A percentile compares a stretch with the other conserved stretches of the same genome.
phyloP scores from a whole-genome alignment of 2,888 invertebrate genomes.

The Thymelicus acteon region DNA sequence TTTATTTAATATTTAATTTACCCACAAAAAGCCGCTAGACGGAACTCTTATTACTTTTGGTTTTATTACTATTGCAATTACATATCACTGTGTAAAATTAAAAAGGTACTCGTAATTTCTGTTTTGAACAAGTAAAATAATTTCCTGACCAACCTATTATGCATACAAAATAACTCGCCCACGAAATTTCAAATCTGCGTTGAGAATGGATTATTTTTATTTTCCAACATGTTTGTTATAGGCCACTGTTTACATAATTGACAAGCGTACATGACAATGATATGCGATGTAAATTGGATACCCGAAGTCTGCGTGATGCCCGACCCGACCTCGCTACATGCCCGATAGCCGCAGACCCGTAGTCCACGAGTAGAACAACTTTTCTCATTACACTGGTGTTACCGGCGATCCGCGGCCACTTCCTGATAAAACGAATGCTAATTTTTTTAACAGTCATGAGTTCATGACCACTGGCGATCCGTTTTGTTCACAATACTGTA shows the following conservation, averaged over 20 bases:
- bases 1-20: too few relatives aligned
- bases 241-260: neutral
- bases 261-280: neutral
- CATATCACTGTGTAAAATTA: too few relatives aligned
- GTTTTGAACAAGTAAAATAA: too few relatives aligned
- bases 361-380: neutral
- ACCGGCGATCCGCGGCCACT: slow-evolving; percentile 5
- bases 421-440: neutral
- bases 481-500: neutral
- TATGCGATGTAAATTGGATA: neutral
- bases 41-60: too few relatives aligned
- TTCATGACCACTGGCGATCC: neutral
- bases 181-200: neutral
- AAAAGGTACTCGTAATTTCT: too few relatives aligned
- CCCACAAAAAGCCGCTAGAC: too few relatives aligned
- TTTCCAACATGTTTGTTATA: neutral
- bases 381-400: slow-evolving; percentile 1
- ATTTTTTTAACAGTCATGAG: neutral
- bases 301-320: too few relatives aligned
- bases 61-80: too few relatives aligned
- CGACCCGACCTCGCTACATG: too few relatives aligned
- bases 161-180: neutral
- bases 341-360: neutral
- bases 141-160: too few relatives aligned
- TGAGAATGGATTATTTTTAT: neutral